These are phyloP conservation scores for Cybosia mesomella DNA, from an alignment of 2,888 invertebrate species.

Conservation along the genomic window DNA sequence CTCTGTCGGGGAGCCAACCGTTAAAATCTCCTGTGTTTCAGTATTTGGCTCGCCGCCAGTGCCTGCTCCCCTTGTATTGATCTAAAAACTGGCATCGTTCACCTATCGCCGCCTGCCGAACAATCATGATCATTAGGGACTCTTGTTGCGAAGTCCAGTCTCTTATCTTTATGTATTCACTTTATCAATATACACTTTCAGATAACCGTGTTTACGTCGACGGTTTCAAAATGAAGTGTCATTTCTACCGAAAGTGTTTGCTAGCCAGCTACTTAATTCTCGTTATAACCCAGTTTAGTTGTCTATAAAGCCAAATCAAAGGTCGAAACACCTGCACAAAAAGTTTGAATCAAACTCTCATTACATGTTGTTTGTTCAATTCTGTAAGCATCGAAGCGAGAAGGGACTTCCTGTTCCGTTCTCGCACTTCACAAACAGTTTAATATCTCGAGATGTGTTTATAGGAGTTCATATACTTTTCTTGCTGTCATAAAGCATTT, in stretches of 20 bases:
- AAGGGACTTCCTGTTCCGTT: slow-evolving; percentile 76
- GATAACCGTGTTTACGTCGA: slow-evolving; percentile 32
- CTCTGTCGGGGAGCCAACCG: slow-evolving; percentile 39
- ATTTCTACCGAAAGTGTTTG: slow-evolving; percentile 25
- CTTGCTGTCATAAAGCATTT: slow-evolving; percentile 54
- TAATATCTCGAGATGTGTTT: slow-evolving; percentile 54
- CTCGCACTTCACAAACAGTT: slow-evolving; percentile 52
- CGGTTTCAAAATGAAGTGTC: slow-evolving; percentile 18
- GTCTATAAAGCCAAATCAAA: slow-evolving; percentile 57
- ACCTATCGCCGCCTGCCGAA: slow-evolving; percentile 40
- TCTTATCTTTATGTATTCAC: slow-evolving; percentile 52
- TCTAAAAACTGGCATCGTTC: slow-evolving; percentile 60
- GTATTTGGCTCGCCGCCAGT: slow-evolving; percentile 77
- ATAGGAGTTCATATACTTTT: slow-evolving; percentile 58
- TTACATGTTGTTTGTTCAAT: slow-evolving; percentile 74
- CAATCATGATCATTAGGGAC: slow-evolving; percentile 56
- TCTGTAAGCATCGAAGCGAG: slow-evolving; percentile 67
- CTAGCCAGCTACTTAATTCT: slow-evolving; percentile 32
- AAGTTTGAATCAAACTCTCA: slow-evolving; percentile 71
- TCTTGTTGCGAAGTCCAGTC: slow-evolving; percentile 49
- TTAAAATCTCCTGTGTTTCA: slow-evolving; percentile 61
- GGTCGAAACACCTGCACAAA: slow-evolving; percentile 73
- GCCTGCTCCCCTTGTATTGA: slow-evolving; percentile 61
- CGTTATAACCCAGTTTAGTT: slow-evolving; percentile 54
- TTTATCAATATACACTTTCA: slow-evolving; percentile 46